phyloP scores from a whole-genome alignment of 2,888 invertebrate genomes.

The Drosophila tripunctata region DNA sequence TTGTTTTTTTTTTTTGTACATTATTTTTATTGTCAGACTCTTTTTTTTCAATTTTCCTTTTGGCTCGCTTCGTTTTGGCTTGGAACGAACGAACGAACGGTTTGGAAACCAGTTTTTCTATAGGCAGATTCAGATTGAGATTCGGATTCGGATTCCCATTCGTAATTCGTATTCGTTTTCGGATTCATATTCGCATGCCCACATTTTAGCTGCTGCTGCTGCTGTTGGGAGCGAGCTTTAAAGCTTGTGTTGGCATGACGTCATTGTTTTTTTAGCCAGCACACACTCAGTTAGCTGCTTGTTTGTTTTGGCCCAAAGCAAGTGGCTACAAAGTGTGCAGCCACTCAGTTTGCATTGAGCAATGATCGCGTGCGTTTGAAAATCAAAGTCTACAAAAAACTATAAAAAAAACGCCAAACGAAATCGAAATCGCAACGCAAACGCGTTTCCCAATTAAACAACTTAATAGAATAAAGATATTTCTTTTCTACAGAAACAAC shows the following conservation, averaged over 20 bases:
- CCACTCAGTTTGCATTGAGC: constrained; percentile 78
- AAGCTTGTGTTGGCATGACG: constrained; percentile 74
- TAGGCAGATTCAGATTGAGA: constrained; percentile 72
- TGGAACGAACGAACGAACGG: constrained; percentile 53
- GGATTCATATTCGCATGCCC: constrained; percentile 69
- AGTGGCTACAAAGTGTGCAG: constrained; percentile 48
- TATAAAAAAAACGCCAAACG: too few relatives aligned
- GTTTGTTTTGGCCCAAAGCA: constrained; percentile 59
- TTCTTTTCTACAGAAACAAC: constrained; percentile 4
- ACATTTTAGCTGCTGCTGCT: constrained; percentile 49
- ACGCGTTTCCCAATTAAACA: constrained; percentile 40
- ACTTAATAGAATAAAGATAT: constrained; percentile 29
- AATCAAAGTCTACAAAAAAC: too few relatives aligned
- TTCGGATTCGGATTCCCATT: constrained; percentile 60
- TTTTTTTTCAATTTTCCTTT: constrained; percentile 74
- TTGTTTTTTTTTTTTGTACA: constrained; percentile 42
- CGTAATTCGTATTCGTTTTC: constrained; percentile 55
- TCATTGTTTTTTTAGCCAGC: constrained; percentile 69
- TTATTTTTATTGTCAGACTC: constrained; percentile 46
- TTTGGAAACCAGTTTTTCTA: constrained; percentile 69
- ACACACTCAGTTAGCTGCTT: constrained; percentile 26
- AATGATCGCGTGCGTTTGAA: constrained; percentile 73
- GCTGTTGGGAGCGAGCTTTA: constrained; percentile 60
- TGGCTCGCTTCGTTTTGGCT: constrained; percentile 70
- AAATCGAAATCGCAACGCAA: constrained; percentile 32